Evolutionary conservation across 2,113 vertebrate species (phyloP).

Genomic region (Brachyhypopomus occidentalis): DNA sequence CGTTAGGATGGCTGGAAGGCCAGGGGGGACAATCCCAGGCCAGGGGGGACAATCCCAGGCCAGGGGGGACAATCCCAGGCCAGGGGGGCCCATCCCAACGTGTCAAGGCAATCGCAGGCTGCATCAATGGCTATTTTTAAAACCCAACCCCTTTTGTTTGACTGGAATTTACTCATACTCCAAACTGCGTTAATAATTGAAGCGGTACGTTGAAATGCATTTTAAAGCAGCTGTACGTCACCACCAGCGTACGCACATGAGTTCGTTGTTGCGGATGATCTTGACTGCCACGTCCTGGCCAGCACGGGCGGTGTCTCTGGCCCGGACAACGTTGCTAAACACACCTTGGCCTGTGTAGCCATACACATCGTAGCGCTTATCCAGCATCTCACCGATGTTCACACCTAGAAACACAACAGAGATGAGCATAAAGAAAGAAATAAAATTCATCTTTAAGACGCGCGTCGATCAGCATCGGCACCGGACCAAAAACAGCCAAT

Average conservation of each 20-base stretch:
- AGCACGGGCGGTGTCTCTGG: slow-evolving; percentile 92
- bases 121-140: no score
- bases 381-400: slow-evolving; percentile 96
- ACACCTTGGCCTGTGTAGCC: slow-evolving; percentile 98
- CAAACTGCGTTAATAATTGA: neutral
- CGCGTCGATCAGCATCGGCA: no score
- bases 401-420: slow-evolving; percentile 76
- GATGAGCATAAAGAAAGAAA: neutral
- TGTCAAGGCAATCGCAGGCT: no score
- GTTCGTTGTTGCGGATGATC: slow-evolving; percentile 98
- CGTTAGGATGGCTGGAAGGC: neutral
- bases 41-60: no score
- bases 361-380: slow-evolving; percentile 97
- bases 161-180: no score
- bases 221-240: no score
- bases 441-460: no score
- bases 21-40: no score
- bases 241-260: slow-evolving; percentile 83
- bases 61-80: no score
- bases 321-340: slow-evolving; percentile 96
- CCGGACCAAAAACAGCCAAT: no score
- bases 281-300: slow-evolving; percentile 98
- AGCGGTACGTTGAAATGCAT: neutral
- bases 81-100: no score
- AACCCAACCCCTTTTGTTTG: no score